Evolutionary conservation across 35 echinoderm and acorn worm genomes (phyloP).

Genomic region (Ptychodera flava): DNA sequence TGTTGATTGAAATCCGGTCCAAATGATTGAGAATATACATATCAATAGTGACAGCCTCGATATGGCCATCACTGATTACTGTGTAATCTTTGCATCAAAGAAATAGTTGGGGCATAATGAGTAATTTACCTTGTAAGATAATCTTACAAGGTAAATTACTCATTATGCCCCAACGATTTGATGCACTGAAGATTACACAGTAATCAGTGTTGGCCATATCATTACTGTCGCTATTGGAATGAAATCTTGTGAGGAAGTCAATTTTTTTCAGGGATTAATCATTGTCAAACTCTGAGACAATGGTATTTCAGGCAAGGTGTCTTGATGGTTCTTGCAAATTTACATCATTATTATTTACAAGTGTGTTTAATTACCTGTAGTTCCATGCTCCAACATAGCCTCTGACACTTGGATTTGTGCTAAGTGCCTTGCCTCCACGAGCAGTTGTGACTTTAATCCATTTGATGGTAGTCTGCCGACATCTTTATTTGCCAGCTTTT

Average conservation of each 20-base stretch:
- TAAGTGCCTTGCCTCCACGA: not conserved
- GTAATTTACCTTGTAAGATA: too few relatives aligned
- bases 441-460: not conserved
- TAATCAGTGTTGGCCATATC: not conserved
- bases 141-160: conserved; percentile 14
- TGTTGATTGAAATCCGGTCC: conserved; percentile 5
- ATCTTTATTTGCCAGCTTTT: conserved; percentile 3
- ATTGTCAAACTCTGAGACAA: too few relatives aligned
- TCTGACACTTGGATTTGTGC: conserved; percentile 1
- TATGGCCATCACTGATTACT: conserved; percentile 15
- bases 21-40: not conserved
- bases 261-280: not conserved
- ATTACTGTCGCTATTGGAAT: not conserved
- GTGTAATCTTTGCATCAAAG: conserved; percentile 16
- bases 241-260: not conserved
- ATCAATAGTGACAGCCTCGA: conserved; percentile 12
- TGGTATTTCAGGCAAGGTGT: not conserved
- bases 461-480: conserved; percentile 4
- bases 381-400: conserved; percentile 2
- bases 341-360: not conserved
- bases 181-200: too few relatives aligned
- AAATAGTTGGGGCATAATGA: conserved; percentile 18
- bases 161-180: conserved; percentile 9
- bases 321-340: not conserved
- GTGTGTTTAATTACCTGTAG: not conserved